Conservation (phyloP, 1,140 invertebrate species). For the Lamellibrachia luymesi region DNA sequence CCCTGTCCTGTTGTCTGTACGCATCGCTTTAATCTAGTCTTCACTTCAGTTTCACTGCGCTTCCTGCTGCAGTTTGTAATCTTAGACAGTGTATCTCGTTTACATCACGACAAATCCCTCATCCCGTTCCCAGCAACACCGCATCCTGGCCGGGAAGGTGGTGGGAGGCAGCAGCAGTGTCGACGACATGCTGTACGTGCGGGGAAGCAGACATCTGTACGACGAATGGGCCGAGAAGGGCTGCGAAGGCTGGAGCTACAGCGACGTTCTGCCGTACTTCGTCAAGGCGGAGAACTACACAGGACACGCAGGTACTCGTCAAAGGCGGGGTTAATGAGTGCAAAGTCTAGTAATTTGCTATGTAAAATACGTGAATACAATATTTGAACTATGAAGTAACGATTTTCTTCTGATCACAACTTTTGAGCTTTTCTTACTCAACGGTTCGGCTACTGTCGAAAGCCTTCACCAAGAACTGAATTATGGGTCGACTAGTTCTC, state of each 20-base stretch:
- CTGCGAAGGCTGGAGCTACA: conserved; percentile 84
- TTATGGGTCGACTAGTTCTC: too few relatives aligned
- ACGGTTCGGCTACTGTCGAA: too few relatives aligned
- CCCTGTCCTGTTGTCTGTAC: not conserved
- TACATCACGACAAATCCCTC: not conserved
- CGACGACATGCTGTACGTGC: conserved; percentile 92
- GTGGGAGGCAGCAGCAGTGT: conserved; percentile 81
- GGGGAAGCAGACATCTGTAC: conserved; percentile 87
- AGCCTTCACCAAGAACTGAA: too few relatives aligned
- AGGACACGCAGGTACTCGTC: not conserved
- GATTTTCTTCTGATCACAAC: too few relatives aligned
- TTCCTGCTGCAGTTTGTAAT: not conserved
- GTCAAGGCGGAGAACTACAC: conserved; percentile 36
- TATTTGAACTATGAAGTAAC: not conserved
- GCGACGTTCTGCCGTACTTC: conserved; percentile 52
- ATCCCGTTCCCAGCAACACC: not conserved
- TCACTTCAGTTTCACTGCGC: not conserved
- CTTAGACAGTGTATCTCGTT: not conserved
- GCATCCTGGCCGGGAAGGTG: conserved; percentile 83
- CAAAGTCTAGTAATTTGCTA: not conserved
- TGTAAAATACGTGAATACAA: not conserved
- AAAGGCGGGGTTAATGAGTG: not conserved
- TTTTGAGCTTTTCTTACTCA: too few relatives aligned
- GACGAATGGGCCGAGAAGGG: conserved; percentile 82
- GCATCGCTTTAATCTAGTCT: not conserved